phyloP scores from a whole-genome alignment of 53 echinoderm and acorn worm genomes.

The Paracentrotus lividus region DNA sequence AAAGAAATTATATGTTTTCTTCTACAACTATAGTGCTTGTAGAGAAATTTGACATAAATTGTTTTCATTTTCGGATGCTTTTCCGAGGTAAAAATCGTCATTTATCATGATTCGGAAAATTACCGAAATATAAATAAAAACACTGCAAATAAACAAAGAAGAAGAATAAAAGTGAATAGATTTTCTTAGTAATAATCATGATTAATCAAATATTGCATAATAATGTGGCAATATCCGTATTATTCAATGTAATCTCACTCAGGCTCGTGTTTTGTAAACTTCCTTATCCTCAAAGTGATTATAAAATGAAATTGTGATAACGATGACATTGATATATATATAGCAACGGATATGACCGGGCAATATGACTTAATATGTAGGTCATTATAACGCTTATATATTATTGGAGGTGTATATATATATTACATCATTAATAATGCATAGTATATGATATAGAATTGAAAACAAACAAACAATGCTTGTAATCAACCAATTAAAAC shows the following conservation, averaged over 20 bases:
- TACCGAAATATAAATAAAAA: no score
- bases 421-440: background rate
- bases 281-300: background rate
- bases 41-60: no score
- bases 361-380: background rate
- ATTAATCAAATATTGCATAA: background rate
- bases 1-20: no score
- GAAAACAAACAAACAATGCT: no score
- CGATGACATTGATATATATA: background rate
- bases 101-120: no score
- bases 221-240: constrained; percentile 20
- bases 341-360: background rate
- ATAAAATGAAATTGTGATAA: background rate
- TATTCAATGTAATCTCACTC: background rate
- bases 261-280: background rate
- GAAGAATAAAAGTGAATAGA: background rate
- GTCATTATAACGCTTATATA: background rate
- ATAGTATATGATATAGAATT: no score
- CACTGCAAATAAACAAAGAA: background rate
- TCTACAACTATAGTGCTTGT: no score
- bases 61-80: no score
- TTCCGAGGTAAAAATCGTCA: no score
- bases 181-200: no score
- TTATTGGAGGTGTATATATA: background rate
- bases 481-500: no score